phyloP scores from a whole-genome alignment of 2,113 vertebrate genomes.

The Gnathonemus echidnorhynchus region DNA sequence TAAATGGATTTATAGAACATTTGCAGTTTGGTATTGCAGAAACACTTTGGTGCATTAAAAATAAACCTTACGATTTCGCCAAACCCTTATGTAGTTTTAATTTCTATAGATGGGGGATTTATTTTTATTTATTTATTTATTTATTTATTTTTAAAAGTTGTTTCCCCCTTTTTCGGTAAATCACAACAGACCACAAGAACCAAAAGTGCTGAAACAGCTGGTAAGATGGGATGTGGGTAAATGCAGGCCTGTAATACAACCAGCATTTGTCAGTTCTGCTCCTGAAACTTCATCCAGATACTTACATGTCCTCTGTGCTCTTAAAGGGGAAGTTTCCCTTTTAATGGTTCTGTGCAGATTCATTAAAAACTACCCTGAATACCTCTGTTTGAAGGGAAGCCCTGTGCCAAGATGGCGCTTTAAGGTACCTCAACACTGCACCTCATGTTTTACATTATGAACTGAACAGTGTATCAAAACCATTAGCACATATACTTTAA shows the following conservation, averaged over 20 bases:
- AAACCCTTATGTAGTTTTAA: neutral
- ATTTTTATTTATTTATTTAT: neutral
- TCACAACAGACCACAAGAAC: neutral
- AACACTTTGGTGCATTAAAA: constrained; percentile 3
- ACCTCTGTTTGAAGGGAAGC: neutral
- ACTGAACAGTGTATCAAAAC: neutral
- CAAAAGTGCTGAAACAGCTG: neutral
- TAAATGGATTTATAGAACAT: neutral
- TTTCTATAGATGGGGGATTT: neutral
- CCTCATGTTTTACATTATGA: neutral
- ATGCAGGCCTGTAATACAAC: neutral
- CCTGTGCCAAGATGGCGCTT: neutral
- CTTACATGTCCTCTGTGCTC: neutral
- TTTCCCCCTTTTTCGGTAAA: neutral
- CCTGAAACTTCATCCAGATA: neutral
- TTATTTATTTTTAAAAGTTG: neutral
- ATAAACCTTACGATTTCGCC: neutral
- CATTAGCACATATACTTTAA: neutral
- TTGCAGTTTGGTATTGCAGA: constrained; percentile 14
- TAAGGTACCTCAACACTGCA: neutral
- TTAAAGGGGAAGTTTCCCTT: neutral
- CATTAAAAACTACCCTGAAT: neutral
- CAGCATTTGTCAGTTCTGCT: neutral
- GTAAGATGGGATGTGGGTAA: neutral
- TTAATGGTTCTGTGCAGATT: neutral